Base-by-base conservation (phyloP, 2,797 vertebrate species). In the Chromis chromis region DNA sequence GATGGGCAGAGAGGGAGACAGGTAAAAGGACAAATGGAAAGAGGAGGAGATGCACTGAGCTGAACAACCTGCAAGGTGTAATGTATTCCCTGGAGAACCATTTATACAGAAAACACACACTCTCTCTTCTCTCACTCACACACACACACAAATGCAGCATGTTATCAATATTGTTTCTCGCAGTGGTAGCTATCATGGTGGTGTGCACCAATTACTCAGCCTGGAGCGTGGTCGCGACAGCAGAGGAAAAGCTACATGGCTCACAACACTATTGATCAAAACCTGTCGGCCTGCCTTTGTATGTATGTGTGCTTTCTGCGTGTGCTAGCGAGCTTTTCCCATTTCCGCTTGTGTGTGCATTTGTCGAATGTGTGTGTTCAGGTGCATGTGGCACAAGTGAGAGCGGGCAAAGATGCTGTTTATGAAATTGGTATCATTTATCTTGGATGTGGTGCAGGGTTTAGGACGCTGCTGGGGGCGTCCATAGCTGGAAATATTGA, bases 161-260 rank as follows among this genome's bases (percentile, higher is more conserved):
- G 83, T 79, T 91, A 90, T 91, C 83, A 89, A 86, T 88, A 88
- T 77, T 81, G 84, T 79, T 86, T 86, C 71, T 76, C 69, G 84
- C 77, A 55, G 82, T 53, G 65, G 81, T 70, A 61, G 69, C 88
- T 80, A 81, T 86, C 84, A 83, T 73, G 66, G 68, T 6, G n/a
- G 39, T 76, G 78, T 79, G 64, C 74, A 70, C 74, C 89, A 90
- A 88, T 92, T 90, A 90, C 89, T 86, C 87, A 77, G 83, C 83
- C 86, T 14, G 39, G 17, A 81, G 82, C 86, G 79, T 71, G 83
- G 87, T 78, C 73, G 53, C 75, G 55, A 58, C 67, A 68, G 76
- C 66, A 62, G 72, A 76, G 74, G 74, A 85, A 85, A 86, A 54
- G 78, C 85, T 68, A 71, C 79, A 74, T 19, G 53, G 52, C 78